Evolutionary conservation across 2,888 invertebrate genomes (phyloP).

Genomic region (Lumbricus terrestris): DNA sequence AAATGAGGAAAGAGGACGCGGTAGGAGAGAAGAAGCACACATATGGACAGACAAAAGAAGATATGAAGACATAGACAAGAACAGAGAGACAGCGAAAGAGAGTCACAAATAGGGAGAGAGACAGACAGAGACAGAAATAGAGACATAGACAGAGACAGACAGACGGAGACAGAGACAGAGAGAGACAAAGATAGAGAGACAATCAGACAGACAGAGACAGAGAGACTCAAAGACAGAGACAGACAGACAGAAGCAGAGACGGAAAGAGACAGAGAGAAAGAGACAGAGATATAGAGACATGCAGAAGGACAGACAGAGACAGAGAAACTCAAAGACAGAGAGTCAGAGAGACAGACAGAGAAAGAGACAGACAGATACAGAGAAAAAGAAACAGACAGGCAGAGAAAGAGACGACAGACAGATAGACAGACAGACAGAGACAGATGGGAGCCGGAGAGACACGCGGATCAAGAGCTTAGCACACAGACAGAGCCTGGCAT

Average conservation of each 20-base stretch:
- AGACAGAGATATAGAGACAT: not conserved
- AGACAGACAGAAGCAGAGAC: not conserved
- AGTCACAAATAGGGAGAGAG: too few species aligned
- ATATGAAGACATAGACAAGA: not conserved
- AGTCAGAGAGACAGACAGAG: not conserved
- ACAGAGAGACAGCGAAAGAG: not conserved
- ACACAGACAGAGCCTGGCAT: too few species aligned
- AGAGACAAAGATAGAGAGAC: not conserved
- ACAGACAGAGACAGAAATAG: too few species aligned
- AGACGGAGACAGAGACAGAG: too few species aligned
- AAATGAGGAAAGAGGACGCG: slow-evolving; percentile 9
- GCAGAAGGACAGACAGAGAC: not conserved
- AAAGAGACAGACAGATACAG: not conserved
- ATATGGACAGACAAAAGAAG: slow-evolving; percentile 15
- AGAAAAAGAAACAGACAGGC: too few species aligned
- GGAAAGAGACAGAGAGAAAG: slow-evolving; percentile 4
- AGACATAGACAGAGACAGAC: too few species aligned
- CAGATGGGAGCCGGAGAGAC: too few species aligned
- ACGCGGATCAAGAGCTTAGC: too few species aligned
- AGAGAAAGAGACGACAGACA: too few species aligned
- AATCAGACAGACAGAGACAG: not conserved
- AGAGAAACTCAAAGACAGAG: not conserved
- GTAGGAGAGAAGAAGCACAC: slow-evolving; percentile 11
- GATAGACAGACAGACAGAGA: too few species aligned
- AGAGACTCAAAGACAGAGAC: not conserved